Base-by-base conservation (phyloP, 2,888 invertebrate genomes). In the Tenodera sinensis region DNA sequence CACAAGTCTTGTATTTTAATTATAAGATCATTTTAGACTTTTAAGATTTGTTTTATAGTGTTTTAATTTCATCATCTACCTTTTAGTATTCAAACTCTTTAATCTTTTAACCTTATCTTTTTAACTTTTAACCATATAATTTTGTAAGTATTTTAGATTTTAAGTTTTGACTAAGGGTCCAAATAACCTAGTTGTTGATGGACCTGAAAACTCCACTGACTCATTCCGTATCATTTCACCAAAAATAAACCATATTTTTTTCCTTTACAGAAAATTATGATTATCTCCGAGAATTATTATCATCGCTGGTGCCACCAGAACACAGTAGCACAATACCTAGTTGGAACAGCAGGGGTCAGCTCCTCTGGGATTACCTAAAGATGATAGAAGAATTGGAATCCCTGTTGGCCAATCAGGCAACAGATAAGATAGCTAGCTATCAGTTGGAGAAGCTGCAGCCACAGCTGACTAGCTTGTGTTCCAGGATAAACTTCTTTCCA, bases 271-370 rank as follows among this genome's bases (percentile, higher is more conserved):
- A 97, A 91, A 95, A 96, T 90, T 94, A 96, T 89, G 94, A 95
- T 3, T 96, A 96, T 91, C 93, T 97, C 91, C 94, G 95, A 47
- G 93, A 94, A 0, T 93, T 96, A 71, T 92, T 97, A 89, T 94
- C 94, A 81, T 95, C 95, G 90, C 93, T 97, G 92, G 94, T 95
- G 90, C 94, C 94, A 54, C 93, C 94, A 0, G 95, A 95, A 28
- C 91, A 93, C 83, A 93, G 94, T 12, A 93, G 94, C 88, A 94
- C 95, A 87, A 95, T 97, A 83, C 95, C 95, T 91, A 96, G 96
- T 91, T 97, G 97, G 97, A 93, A 94, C 89, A 94, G 94, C 90
- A 96, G 96, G 89, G 97, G 97, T 0, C 95, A 95, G 91, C 95
- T 97, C 71, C 94, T 96, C 83, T 94, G 96, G 91, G 96, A 96